Conservation (phyloP, 1,140 invertebrate species). For the Chironomus tepperi region DNA sequence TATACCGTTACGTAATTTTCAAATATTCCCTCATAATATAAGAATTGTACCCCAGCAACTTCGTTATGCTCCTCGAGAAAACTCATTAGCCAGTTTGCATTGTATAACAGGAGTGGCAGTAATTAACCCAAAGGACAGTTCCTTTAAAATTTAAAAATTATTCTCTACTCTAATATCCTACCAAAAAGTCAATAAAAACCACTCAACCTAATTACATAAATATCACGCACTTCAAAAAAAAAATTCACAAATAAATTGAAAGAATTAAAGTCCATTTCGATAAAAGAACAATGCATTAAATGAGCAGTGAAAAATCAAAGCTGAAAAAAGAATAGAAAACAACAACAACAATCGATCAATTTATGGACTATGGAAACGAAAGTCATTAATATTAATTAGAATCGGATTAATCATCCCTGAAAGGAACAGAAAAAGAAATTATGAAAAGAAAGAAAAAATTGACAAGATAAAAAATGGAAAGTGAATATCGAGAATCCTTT, state of each 20-base stretch:
- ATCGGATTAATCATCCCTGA: conserved; percentile 7
- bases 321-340: neutral
- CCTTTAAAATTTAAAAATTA: no score
- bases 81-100: no score
- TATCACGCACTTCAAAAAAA: no score
- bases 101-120: no score
- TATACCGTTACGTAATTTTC: no score
- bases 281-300: no score
- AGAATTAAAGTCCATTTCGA: neutral
- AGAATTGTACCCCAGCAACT: no score
- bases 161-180: no score
- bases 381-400: conserved; percentile 15
- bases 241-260: neutral
- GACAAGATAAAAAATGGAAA: conserved; percentile 17
- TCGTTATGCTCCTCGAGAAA: no score
- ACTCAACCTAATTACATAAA: neutral
- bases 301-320: no score
- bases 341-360: conserved; percentile 9
- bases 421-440: neutral
- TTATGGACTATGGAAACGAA: neutral
- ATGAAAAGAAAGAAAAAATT: neutral
- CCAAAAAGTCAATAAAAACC: neutral
- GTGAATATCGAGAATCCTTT: neutral
- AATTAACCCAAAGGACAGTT: no score
- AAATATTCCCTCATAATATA: no score